Evolutionary conservation across 2,888 invertebrate species (phyloP).

Genomic region (Cerastis leucographa): DNA sequence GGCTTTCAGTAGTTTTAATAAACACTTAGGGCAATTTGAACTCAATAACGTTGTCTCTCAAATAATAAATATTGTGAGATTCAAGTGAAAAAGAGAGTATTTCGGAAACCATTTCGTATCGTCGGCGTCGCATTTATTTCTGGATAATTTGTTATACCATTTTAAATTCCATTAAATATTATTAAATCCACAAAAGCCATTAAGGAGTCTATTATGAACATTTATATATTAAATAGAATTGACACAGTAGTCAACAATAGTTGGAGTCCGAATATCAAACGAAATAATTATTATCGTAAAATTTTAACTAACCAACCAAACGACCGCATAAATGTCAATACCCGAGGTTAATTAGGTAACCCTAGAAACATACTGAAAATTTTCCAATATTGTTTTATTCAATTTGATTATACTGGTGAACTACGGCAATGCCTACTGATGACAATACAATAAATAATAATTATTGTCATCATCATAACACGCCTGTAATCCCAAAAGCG

Average conservation of each 20-base stretch:
- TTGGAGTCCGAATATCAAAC: conserved; percentile 7
- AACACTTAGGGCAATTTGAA: not conserved
- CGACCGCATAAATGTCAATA: conserved; percentile 30
- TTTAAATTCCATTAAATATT: not conserved
- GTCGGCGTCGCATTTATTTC: not conserved
- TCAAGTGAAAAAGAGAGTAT: not conserved
- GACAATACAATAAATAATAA: not conserved
- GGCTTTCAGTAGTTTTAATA: not conserved
- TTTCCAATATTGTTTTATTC: conserved; percentile 25
- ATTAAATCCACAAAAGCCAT: not conserved
- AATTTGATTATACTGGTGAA: conserved; percentile 10
- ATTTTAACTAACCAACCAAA: conserved; percentile 28
- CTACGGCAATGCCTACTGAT: not conserved
- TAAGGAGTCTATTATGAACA: not conserved
- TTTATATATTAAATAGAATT: not conserved
- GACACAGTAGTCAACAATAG: not conserved
- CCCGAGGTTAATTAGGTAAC: conserved; percentile 31
- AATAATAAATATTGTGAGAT: not conserved
- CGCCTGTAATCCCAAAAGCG: too few relatives aligned
- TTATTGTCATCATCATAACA: not conserved
- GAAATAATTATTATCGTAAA: conserved; percentile 14
- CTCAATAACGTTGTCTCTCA: not conserved
- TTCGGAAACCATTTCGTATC: not conserved
- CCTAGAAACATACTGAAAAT: conserved; percentile 29
- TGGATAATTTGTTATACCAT: not conserved